Base-by-base conservation (phyloP, 2,888 invertebrate species). In the Agrotis ipsilon region DNA sequence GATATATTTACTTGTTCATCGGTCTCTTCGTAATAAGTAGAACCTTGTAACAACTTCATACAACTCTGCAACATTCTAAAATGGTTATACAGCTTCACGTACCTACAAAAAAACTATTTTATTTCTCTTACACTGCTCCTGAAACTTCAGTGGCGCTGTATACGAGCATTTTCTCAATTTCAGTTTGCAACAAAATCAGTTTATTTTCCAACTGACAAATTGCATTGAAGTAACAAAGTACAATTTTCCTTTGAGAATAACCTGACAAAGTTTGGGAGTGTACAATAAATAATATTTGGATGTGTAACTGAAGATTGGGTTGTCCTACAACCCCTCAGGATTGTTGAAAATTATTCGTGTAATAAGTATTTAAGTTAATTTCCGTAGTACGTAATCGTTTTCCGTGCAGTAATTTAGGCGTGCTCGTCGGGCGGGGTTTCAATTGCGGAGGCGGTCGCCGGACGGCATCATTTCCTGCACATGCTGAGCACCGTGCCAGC, bases 151-250 rank as follows among this genome's bases (percentile, higher is more conserved):
- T 89, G 86, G 90, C 82, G 86, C 87, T 85, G 88, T 90, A 88
- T 89, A 86, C 89, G 89, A 91, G 88, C 88, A 91, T 93, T 94
- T 93, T 93, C 94, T 93, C 94, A 93, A 94, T 94, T 94, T 94
- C 92, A 94, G 94, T 94, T 94, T 91, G 91, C 92, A 95, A 94
- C 93, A 94, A 94, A 94, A 94, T 94, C 93, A 92, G 93, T 94
- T 94, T 94, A 94, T 94, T 93, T 92, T 91, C 91, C 88, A 88
- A 91, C 92, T 93, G 92, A 94, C 91, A 94, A 94, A 95, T 95
- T 94, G 93, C 90, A 92, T 91, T 92, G 90, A 89, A 92, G 90
- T 90, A 93, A 94, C 92, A 92, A 93, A 92, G 91, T 90, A 91
- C 90, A 90, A 90, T 91, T 91, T 92, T 92, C 92, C 91, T 91